phyloP scores from a whole-genome alignment of 2,113 vertebrate species.

The Anas platyrhynchos region DNA sequence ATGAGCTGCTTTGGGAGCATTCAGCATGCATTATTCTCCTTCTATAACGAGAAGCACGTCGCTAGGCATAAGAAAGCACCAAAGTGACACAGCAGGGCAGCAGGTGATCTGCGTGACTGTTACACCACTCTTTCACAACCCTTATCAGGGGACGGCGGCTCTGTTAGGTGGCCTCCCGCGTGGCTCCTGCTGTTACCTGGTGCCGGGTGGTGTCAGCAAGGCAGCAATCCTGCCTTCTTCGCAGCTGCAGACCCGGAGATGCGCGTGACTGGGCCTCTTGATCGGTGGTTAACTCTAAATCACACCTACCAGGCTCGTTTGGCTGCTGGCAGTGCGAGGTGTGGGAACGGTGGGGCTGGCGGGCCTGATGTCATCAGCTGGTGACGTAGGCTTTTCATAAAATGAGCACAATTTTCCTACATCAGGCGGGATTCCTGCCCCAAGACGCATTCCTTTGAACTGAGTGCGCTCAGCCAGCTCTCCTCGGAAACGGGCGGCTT shows the following conservation, averaged over 20 bases:
- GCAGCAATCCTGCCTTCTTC: background rate
- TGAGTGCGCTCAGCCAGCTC: background rate
- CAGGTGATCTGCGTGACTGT: background rate
- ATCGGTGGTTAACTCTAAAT: background rate
- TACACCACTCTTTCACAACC: background rate
- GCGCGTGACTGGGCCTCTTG: background rate
- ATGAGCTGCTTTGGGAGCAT: background rate
- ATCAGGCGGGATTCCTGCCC: constrained; percentile 25
- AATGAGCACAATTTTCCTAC: constrained; percentile 7
- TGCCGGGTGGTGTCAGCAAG: background rate
- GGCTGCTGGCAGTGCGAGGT: background rate
- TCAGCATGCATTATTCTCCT: background rate
- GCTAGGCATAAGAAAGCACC: background rate
- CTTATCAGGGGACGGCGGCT: background rate
- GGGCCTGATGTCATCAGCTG: constrained; percentile 21
- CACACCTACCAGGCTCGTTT: background rate
- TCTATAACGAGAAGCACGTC: background rate
- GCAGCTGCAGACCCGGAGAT: background rate
- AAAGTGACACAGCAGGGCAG: background rate
- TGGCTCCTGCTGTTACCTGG: background rate
- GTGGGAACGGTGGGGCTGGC: background rate
- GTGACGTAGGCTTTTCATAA: background rate
- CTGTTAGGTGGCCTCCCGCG: background rate
- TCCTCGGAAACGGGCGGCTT: constrained; percentile 1
- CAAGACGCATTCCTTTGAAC: constrained; percentile 25